These are phyloP conservation scores for Siderastrea radians DNA, from an alignment of 92 coral and sea anemone genomes.

Conservation along the genomic window DNA sequence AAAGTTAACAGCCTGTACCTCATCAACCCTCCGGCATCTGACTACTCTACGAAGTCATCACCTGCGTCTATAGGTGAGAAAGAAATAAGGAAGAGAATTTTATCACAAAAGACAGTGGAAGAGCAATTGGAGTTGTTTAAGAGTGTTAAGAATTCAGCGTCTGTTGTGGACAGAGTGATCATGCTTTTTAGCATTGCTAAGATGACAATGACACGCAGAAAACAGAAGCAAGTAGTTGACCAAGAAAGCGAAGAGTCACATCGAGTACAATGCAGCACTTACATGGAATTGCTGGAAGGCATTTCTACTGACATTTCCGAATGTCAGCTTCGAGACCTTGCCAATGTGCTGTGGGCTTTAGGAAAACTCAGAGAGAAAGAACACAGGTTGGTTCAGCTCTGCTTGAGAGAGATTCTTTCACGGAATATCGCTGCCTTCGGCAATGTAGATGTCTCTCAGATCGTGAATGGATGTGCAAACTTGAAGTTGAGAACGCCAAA, in stretches of 20 bases:
- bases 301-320: not conserved
- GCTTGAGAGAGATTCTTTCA: slow-evolving; percentile 22
- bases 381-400: slow-evolving; percentile 2
- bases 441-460: slow-evolving; percentile 3
- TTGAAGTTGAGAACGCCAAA: not conserved
- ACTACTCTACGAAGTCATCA: not conserved
- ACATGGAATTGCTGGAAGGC: slow-evolving; percentile 5
- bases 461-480: slow-evolving; percentile 25
- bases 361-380: slow-evolving; percentile 20
- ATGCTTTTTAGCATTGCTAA: slow-evolving; percentile 18
- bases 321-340: not conserved
- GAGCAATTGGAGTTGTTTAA: slow-evolving; percentile 12
- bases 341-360: slow-evolving; percentile 17
- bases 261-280: not conserved
- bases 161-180: slow-evolving; percentile 16
- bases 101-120: slow-evolving; percentile 1
- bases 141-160: not conserved
- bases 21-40: not conserved
- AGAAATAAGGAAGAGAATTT: not conserved
- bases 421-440: not conserved
- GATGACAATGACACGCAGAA: slow-evolving; percentile 1
- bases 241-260: not conserved
- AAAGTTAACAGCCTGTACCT: not conserved
- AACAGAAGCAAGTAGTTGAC: not conserved
- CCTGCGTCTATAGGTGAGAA: not conserved